phyloP scores from a whole-genome alignment of 1,140 invertebrate genomes.

The Pogonomyrmex barbatus region DNA sequence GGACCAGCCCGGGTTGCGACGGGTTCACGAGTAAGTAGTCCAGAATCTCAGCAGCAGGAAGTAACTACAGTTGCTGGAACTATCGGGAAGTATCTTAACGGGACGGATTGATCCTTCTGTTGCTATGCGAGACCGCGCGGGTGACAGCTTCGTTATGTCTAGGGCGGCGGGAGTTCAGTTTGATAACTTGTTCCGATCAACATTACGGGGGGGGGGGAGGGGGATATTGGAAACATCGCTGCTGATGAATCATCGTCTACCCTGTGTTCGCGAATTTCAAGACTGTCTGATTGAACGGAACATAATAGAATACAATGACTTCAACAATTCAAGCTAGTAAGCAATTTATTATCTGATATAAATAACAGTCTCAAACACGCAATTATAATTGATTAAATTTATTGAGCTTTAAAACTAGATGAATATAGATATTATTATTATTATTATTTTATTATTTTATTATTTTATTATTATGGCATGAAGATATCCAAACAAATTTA shows the following conservation, averaged over 20 bases:
- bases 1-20: constrained; percentile 36
- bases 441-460: not conserved
- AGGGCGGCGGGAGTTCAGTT: not conserved
- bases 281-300: not conserved
- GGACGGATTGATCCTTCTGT: constrained; percentile 29
- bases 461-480: not conserved
- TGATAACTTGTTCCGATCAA: constrained; percentile 44
- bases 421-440: not conserved
- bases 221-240: not conserved
- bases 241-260: not conserved
- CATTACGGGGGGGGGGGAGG: not conserved
- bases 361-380: not conserved
- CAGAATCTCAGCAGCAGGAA: constrained; percentile 19
- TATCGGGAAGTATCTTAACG: constrained; percentile 35
- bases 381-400: not conserved
- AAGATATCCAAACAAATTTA: not conserved
- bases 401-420: not conserved
- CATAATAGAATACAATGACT: not conserved
- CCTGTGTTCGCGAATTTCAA: not conserved
- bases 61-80: constrained; percentile 43
- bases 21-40: constrained; percentile 47
- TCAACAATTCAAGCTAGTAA: not conserved
- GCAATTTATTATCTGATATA: not conserved
- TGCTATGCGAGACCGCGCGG: constrained; percentile 1
- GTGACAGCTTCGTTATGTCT: constrained; percentile 50